Conservation (phyloP, 2,888 invertebrate species). For the Dorcus parallelipipedus region DNA sequence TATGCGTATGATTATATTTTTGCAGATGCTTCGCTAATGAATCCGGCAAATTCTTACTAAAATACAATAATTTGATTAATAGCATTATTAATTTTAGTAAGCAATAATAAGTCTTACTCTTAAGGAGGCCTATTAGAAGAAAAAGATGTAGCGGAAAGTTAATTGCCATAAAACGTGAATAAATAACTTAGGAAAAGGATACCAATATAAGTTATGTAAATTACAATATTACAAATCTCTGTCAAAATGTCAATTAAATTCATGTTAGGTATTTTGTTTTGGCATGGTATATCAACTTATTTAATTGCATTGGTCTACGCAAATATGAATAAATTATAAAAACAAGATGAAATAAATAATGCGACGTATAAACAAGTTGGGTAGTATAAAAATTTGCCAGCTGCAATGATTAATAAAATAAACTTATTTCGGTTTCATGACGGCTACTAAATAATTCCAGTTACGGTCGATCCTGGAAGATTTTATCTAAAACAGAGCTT, state of each 20-base stretch:
- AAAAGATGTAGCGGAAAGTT: too few species aligned
- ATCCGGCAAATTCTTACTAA: too few species aligned
- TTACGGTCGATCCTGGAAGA: too few species aligned
- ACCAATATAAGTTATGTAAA: constrained; percentile 14
- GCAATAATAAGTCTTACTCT: too few species aligned
- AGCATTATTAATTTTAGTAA: too few species aligned
- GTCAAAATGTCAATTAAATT: constrained; percentile 21
- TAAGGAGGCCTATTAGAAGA: too few species aligned
- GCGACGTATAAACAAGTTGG: constrained; percentile 5
- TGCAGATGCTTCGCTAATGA: too few species aligned
- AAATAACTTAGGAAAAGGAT: not conserved
- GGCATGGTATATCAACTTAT: constrained; percentile 10
- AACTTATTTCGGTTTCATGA: constrained; percentile 27
- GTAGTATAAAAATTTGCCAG: constrained; percentile 1
- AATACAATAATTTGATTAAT: too few species aligned
- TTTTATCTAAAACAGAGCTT: too few species aligned
- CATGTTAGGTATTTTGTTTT: constrained; percentile 20
- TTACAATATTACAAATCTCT: constrained; percentile 15
- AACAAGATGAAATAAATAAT: constrained; percentile 9
- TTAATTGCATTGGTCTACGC: constrained; percentile 15
- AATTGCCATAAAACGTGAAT: too few species aligned
- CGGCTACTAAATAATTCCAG: too few species aligned
- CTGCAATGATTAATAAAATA: constrained; percentile 20
- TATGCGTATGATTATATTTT: too few species aligned
- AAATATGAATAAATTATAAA: constrained; percentile 19